Evolutionary conservation across 2,888 invertebrate genomes (phyloP).

Genomic region (Micropterix aruncella): DNA sequence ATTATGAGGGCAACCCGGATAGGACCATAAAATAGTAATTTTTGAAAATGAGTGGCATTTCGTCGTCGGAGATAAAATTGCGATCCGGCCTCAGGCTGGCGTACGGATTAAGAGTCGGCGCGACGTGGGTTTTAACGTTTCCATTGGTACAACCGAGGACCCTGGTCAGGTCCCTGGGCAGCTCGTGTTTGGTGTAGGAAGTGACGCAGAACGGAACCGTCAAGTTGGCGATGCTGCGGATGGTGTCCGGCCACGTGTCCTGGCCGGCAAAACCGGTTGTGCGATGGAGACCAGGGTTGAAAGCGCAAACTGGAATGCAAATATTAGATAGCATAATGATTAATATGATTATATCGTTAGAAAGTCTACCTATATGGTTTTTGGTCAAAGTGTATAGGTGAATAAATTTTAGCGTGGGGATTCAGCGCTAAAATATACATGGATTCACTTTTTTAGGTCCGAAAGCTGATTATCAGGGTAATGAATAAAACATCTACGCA

Average conservation of each 20-base stretch:
- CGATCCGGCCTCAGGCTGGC: constrained; percentile 56
- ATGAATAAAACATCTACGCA: too few relatives aligned
- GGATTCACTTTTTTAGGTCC: too few relatives aligned
- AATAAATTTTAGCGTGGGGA: too few relatives aligned
- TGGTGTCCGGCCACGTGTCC: constrained; percentile 54
- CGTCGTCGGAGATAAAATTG: constrained; percentile 60
- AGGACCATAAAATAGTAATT: constrained; percentile 50
- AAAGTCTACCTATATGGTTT: too few relatives aligned
- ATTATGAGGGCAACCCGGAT: constrained; percentile 16
- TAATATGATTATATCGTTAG: too few relatives aligned
- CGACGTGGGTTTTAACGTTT: constrained; percentile 32
- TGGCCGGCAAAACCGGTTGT: constrained; percentile 43
- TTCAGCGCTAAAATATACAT: too few relatives aligned
- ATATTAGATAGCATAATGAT: too few relatives aligned
- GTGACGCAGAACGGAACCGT: constrained; percentile 48
- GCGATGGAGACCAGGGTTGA: constrained; percentile 59
- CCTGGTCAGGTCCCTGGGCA: constrained; percentile 44
- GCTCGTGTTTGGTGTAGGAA: constrained; percentile 51
- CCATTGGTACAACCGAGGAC: constrained; percentile 35
- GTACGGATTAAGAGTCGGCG: constrained; percentile 47
- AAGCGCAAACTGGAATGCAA: constrained; percentile 49
- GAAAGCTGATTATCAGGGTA: too few relatives aligned
- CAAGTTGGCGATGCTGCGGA: constrained; percentile 37
- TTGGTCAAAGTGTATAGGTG: too few relatives aligned
- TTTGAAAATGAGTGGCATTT: constrained; percentile 55